A percentile compares a stretch with the other conserved stretches of the same genome.
Conservation (phyloP, 2,888 invertebrate species). For the Sepiola atlantica region DNA sequence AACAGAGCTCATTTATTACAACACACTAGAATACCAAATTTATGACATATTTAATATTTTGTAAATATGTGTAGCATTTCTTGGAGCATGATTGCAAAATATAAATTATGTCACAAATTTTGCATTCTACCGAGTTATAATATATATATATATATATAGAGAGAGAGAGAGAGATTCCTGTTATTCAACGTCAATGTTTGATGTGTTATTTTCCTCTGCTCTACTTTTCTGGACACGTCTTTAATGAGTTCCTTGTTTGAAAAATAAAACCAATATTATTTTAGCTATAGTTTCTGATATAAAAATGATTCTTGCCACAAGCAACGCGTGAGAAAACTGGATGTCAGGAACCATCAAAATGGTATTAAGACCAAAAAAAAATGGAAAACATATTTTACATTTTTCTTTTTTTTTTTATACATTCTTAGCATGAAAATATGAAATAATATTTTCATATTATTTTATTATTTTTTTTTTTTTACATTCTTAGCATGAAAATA, state of each 20-base stretch:
- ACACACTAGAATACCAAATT: no score
- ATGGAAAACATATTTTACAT: background rate
- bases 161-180: background rate
- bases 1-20: no score
- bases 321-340: background rate
- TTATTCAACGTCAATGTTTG: background rate
- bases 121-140: no score
- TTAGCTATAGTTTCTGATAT: background rate
- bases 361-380: background rate
- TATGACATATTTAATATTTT: no score
- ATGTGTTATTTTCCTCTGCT: background rate
- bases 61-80: no score
- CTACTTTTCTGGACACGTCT: background rate
- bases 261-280: background rate
- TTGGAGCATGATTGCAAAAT: no score
- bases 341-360: background rate
- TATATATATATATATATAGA: no score
- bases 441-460: background rate
- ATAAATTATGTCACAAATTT: no score
- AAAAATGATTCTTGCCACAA: background rate
- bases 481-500: background rate
- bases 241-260: background rate
- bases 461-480: background rate
- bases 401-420: background rate
- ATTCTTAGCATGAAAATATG: background rate